These are phyloP conservation scores for Engraulis encrasicolus DNA, from an alignment of 2,113 vertebrate genomes.

Conservation along the genomic window DNA sequence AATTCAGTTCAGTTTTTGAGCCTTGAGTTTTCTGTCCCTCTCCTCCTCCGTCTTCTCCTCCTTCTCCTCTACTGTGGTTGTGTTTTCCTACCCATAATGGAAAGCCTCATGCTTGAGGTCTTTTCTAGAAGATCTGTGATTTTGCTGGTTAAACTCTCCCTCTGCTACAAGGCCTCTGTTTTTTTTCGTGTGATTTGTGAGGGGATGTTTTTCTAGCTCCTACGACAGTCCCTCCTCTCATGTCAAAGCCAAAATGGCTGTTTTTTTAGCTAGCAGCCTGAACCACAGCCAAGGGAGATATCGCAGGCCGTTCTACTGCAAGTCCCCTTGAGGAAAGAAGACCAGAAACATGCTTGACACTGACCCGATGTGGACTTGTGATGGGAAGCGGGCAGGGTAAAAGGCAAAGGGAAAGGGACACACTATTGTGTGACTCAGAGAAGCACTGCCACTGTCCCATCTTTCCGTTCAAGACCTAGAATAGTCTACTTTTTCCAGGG, in stretches of 20 bases:
- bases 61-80: neutral
- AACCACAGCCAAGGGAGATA: constrained; percentile 26
- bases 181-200: constrained; percentile 6
- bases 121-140: neutral
- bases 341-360: no score
- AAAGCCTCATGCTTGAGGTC: neutral
- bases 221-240: no score
- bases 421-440: no score
- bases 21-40: neutral
- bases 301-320: no score
- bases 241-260: neutral
- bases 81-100: neutral
- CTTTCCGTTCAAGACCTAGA: no score
- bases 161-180: neutral
- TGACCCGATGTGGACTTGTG: no score
- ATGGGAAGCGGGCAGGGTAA: no score
- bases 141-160: neutral
- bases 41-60: no score
- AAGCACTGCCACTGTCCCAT: no score
- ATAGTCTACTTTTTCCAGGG: no score
- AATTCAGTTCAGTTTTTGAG: neutral
- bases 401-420: no score
- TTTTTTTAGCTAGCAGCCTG: constrained; percentile 17
- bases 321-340: no score
- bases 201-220: constrained; percentile 15